Base-by-base conservation (phyloP, 2,797 vertebrate genomes). In the Argyrosomus regius region DNA sequence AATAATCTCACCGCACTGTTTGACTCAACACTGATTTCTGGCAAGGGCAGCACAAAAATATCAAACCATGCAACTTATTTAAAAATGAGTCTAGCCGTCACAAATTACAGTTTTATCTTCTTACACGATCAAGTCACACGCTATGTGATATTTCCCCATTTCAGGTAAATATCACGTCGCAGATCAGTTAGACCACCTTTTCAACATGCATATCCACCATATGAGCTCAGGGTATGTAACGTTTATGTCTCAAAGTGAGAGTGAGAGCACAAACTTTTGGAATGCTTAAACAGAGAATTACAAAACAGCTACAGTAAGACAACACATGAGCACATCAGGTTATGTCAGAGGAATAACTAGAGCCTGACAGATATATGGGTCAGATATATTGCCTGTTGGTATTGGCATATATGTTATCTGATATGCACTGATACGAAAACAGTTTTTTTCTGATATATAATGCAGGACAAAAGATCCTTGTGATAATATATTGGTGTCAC, bases 1-100 rank as follows among this genome's bases (percentile, higher is more conserved):
- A 62, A 45, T 46, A 83, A 39, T 65, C 54, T 50, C 74, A 71
- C 81, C 61, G 28, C 74, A 54, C 3, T 3, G 12, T 79, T 69
- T 46, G 50, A 70, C 56, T 56, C 56, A 84, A 57, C 69, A 59
- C 54, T 6, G 13, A 67, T 56, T 77, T 59, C 41, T 64, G 65
- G 18, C 22, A 7, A 64, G 18, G 22, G 2, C 14, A 35, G 49
- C 65, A 58, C 5, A 74, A 63, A 66, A 60, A 71, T 46, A 71
- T 49, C 43, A 58, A 75, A 71, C 60, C 41, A 63, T 43, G 59
- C 17, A 68, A 56, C 10, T 22, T 49, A 18, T 2, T 0, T 11
- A 45, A 28, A 60, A 22, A 58, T 7, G 0, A 61, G 26, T 65
- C 17, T 6, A 65, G 49, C 13, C 35, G 43, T 59, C 22, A 52